Percentiles rank a stretch among this genome's conserved stretches.
Conservation (phyloP, 2,888 invertebrate genomes). For the Thereva unica region DNA sequence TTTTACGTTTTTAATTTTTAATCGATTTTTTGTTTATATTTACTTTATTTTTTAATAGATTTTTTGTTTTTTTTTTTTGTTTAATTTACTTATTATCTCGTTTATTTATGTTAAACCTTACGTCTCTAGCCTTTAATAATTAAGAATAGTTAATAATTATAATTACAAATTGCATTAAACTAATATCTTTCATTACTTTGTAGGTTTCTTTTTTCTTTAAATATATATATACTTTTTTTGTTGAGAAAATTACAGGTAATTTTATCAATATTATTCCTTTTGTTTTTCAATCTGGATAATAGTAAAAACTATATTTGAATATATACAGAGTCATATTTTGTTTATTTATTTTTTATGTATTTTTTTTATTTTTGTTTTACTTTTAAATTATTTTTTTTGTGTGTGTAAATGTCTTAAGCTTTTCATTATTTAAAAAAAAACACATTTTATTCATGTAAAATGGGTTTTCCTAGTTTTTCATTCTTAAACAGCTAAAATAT, state of each 20-base stretch:
- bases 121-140: slow-evolving; percentile 2
- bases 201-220: slow-evolving; percentile 15
- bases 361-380: slow-evolving; percentile 2
- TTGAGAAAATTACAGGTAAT: background rate
- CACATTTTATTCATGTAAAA: slow-evolving; percentile 22
- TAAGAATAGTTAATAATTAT: slow-evolving; percentile 11
- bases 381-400: slow-evolving; percentile 19
- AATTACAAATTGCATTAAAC: slow-evolving; percentile 36
- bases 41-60: slow-evolving; percentile 27
- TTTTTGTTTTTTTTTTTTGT: slow-evolving; percentile 23
- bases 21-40: slow-evolving; percentile 23
- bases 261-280: slow-evolving; percentile 10
- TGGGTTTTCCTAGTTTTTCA: slow-evolving; percentile 14
- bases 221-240: background rate
- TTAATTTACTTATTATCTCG: slow-evolving; percentile 33
- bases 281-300: slow-evolving; percentile 21
- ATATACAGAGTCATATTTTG: slow-evolving; percentile 15
- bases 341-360: background rate
- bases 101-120: slow-evolving; percentile 23
- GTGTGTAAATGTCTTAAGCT: slow-evolving; percentile 10
- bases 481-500: slow-evolving; percentile 1
- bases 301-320: slow-evolving; percentile 14
- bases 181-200: slow-evolving; percentile 29
- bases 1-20: slow-evolving; percentile 20
- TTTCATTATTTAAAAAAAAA: slow-evolving; percentile 25